Evolutionary conservation across 2,888 invertebrate species (phyloP).

Genomic region (Perithous albicinctus): DNA sequence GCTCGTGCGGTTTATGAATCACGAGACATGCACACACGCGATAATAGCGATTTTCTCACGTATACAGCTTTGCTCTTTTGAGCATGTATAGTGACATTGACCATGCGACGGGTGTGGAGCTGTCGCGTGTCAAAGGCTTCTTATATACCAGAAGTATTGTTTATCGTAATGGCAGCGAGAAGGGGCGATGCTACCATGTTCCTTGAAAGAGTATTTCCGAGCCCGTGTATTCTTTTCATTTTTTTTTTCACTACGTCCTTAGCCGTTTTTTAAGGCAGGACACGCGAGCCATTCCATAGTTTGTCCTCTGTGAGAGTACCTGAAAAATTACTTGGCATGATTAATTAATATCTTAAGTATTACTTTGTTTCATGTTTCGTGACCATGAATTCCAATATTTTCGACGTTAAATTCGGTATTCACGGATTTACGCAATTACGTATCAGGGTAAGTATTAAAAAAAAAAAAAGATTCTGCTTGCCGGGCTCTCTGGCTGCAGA

Average conservation of each 20-base stretch:
- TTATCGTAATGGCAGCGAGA: neutral
- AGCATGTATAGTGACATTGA: neutral
- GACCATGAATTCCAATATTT: neutral
- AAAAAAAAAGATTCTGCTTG: no score
- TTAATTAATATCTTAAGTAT: neutral
- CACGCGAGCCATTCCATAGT: neutral
- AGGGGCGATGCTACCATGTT: neutral
- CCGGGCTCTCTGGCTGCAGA: no score
- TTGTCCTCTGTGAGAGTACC: neutral
- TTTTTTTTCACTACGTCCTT: neutral
- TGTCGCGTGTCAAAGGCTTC: slow-evolving; percentile 1
- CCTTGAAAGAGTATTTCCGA: neutral
- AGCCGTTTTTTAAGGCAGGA: neutral
- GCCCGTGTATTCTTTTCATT: neutral
- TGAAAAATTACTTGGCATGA: neutral
- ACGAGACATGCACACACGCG: slow-evolving; percentile 13
- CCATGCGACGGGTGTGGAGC: neutral
- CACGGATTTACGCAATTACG: no score
- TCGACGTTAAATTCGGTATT: neutral
- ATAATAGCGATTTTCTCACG: slow-evolving; percentile 17
- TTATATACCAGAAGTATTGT: neutral
- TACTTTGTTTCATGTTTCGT: neutral
- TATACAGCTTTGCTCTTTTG: neutral
- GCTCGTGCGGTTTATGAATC: slow-evolving; percentile 31
- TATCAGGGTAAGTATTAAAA: no score